These are phyloP conservation scores for Alligator mississippiensis DNA, from an alignment of 2,113 vertebrate genomes.

Conservation along the genomic window DNA sequence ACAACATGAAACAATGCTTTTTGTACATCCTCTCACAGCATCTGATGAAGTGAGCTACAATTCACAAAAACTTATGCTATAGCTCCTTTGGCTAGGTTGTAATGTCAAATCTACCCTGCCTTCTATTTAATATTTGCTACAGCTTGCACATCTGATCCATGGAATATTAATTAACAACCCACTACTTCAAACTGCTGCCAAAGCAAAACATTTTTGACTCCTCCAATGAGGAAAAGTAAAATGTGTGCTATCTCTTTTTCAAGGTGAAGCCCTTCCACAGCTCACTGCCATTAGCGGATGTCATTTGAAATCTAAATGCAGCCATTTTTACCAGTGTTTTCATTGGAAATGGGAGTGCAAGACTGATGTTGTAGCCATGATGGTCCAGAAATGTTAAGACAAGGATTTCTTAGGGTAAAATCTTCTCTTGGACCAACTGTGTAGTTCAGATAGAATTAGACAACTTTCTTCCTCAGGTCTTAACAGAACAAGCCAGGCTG, in stretches of 20 bases:
- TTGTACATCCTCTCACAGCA: too few relatives aligned
- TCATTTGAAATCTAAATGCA: background rate
- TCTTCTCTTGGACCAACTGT: too few relatives aligned
- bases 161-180: background rate
- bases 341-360: background rate
- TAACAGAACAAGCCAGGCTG: too few relatives aligned
- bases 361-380: too few relatives aligned
- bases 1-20: background rate
- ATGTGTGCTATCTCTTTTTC: background rate
- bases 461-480: too few relatives aligned
- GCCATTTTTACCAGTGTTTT: background rate
- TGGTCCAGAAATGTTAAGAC: too few relatives aligned
- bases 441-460: too few relatives aligned
- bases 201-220: background rate
- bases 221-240: background rate
- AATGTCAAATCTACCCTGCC: too few relatives aligned
- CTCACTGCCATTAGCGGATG: background rate
- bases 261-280: background rate
- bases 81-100: too few relatives aligned
- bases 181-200: background rate
- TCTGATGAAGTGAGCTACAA: too few relatives aligned
- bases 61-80: too few relatives aligned
- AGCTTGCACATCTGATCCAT: background rate
- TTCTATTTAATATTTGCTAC: background rate
- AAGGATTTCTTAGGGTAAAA: too few relatives aligned